phyloP scores from a whole-genome alignment of 2,888 invertebrate species.

The Oscheius sp. region DNA sequence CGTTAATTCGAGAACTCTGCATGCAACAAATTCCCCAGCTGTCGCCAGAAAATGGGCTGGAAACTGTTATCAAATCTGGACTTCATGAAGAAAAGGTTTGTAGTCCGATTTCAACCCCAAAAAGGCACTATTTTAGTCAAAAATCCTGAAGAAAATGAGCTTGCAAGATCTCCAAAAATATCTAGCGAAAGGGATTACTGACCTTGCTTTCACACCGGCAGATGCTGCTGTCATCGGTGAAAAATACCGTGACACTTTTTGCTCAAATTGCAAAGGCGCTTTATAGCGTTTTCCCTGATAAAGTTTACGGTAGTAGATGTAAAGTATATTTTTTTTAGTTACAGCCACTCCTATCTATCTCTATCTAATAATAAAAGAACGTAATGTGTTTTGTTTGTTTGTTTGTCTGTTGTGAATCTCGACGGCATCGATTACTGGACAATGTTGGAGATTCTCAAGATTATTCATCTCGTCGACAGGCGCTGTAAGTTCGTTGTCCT shows the following conservation, averaged over 20 bases:
- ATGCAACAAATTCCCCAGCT: not conserved
- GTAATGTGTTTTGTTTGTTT: no score
- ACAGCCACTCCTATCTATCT: no score
- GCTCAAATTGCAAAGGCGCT: no score
- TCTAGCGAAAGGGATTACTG: not conserved
- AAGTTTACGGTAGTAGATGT: no score
- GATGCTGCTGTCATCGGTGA: not conserved
- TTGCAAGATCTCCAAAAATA: not conserved
- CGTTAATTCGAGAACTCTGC: not conserved
- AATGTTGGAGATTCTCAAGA: no score
- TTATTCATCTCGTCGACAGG: no score
- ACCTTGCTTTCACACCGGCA: not conserved
- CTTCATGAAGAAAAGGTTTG: conserved; percentile 4
- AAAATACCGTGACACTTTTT: not conserved
- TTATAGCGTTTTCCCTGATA: no score
- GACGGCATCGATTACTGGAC: no score
- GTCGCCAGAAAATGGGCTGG: not conserved
- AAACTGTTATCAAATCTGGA: conserved; percentile 5
- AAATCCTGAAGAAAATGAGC: conserved; percentile 10
- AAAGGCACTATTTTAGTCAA: not conserved
- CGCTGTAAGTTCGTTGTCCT: no score
- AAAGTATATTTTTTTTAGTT: no score
- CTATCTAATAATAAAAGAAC: no score
- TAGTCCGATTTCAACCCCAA: not conserved
- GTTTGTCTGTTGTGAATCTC: no score